Percentiles rank a stretch among this genome's conserved stretches.
Conservation (phyloP, 1,140 invertebrate genomes). For the Drosophila persimilis region DNA sequence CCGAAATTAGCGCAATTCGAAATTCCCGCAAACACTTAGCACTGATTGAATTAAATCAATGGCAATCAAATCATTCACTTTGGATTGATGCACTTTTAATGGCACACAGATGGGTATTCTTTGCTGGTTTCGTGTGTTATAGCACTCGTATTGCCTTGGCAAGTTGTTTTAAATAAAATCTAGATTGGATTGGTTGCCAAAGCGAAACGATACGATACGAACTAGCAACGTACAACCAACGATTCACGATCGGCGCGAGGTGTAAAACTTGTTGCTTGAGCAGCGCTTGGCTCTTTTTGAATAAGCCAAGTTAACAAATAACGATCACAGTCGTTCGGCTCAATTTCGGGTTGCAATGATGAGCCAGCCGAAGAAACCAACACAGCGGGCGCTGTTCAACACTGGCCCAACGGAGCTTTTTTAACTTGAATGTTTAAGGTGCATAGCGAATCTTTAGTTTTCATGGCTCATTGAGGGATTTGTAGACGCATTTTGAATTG, state of each 20-base stretch:
- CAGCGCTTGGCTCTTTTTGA: too few species aligned
- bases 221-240: constrained; percentile 19
- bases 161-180: constrained; percentile 7
- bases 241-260: constrained; percentile 33
- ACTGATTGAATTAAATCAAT: constrained; percentile 41
- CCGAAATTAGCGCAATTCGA: constrained; percentile 55
- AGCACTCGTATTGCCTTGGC: constrained; percentile 7
- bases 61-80: constrained; percentile 30
- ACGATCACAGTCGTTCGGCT: too few species aligned
- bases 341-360: too few species aligned
- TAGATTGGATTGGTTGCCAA: constrained; percentile 37
- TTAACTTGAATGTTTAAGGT: too few species aligned
- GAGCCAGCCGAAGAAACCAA: too few species aligned
- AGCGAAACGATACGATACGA: constrained; percentile 30
- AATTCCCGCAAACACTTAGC: constrained; percentile 21
- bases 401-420: too few species aligned
- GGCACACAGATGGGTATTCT: constrained; percentile 1
- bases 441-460: too few species aligned
- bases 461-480: too few species aligned
- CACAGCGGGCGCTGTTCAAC: too few species aligned
- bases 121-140: background rate
- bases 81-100: constrained; percentile 53
- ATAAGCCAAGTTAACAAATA: too few species aligned
- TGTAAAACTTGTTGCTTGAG: constrained; percentile 61
- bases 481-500: too few species aligned